Conservation (phyloP, 2,888 invertebrate species). For the Ceriagrion tenellum region DNA sequence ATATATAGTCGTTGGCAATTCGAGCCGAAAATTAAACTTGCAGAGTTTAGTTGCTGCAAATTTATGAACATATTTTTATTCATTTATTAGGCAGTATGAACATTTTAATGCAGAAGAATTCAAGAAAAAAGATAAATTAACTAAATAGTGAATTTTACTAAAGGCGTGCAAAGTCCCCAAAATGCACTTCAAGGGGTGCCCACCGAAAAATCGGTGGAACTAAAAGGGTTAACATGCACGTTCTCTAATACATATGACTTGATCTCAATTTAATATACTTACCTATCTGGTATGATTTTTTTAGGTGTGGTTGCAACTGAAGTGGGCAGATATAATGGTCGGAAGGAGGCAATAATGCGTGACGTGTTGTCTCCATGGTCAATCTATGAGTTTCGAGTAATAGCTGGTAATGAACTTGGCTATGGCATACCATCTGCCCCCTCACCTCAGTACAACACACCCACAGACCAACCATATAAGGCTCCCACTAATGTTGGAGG, state of each 20-base stretch:
- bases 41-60: too few species aligned
- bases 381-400: constrained; percentile 92
- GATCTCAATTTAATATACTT: constrained; percentile 11
- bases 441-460: constrained; percentile 92
- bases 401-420: constrained; percentile 92
- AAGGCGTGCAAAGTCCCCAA: too few species aligned
- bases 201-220: too few species aligned
- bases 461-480: constrained; percentile 88
- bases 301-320: constrained; percentile 83
- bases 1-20: too few species aligned
- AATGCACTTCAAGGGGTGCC: too few species aligned
- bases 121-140: too few species aligned
- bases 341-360: constrained; percentile 87
- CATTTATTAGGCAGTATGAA: too few species aligned
- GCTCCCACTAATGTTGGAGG: constrained; percentile 91
- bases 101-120: too few species aligned
- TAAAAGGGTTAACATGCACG: too few species aligned
- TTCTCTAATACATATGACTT: neutral
- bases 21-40: too few species aligned
- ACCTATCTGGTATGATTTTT: constrained; percentile 62
- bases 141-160: too few species aligned
- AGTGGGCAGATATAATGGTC: constrained; percentile 87
- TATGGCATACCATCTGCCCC: constrained; percentile 90
- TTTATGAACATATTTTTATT: too few species aligned
- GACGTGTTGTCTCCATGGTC: constrained; percentile 91